Evolutionary conservation across 2,888 invertebrate genomes (phyloP), one percentile per base, ranked within the genome.

Genomic region (Sympetrum striolatum): DNA sequence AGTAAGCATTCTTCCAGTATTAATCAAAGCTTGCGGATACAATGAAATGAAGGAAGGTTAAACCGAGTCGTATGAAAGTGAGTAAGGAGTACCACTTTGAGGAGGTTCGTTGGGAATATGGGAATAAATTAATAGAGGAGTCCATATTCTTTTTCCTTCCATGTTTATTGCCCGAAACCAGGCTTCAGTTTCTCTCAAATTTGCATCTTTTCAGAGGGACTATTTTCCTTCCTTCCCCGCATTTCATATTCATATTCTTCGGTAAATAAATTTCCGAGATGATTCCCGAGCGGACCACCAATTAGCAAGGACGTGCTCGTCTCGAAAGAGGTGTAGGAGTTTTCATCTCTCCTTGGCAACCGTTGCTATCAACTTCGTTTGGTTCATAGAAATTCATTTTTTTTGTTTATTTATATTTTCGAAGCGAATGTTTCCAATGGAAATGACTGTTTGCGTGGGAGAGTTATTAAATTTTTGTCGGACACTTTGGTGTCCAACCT

Each of bases 231-330:
- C 58, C 37, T 37, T 58, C 48, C 10, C 25, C 6, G 64, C 10
- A 86, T 86, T 86, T 37, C n/a, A 60, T 37, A 86, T 86, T 86
- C 64, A 86, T 39, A 60, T 37, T 60, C 64, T 6, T 37, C 22
- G 58, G 37, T 64, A 60, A 86, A 86, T 86, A 60, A 86, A 86
- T 86, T 37, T 64, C 37, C 25, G 58, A 35, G 60, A 60, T 22
- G 58, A 14, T 37, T 37, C n/a, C 39, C 18, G 37, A 60, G 31
- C 35, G 37, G 22, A 12, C 10, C 37, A 22, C n/a, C 60, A 60
- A 86, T 86, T 86, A 64, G 60, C 60, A 53, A 86, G 58, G 60
- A 86, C n/a, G 86, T 73, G 73, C 73, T 73, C 12, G 73, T 31
- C 73, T 31, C 73, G 73, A 14, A 73, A 73, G 31, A 73, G n/a